phyloP scores from a whole-genome alignment of 2,113 vertebrate species.

The Mugil cephalus region DNA sequence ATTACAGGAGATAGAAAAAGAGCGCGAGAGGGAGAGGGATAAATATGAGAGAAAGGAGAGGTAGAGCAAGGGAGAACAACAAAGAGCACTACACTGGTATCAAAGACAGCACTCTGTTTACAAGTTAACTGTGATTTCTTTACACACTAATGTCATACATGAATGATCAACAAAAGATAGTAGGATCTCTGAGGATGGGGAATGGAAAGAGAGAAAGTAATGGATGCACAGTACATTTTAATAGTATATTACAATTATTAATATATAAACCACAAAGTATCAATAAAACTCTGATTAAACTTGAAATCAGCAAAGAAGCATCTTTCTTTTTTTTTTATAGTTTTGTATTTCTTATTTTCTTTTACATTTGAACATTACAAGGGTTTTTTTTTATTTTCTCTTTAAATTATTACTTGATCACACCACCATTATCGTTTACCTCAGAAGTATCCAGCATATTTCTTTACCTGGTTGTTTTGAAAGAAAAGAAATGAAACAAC shows the following conservation, averaged over 20 bases:
- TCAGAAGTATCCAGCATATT: slow-evolving; percentile 95
- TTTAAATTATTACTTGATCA: slow-evolving; percentile 89
- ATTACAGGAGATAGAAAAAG: slow-evolving; percentile 91
- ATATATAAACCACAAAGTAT: slow-evolving; percentile 88
- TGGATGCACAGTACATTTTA: slow-evolving; percentile 92
- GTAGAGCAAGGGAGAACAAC: slow-evolving; percentile 81
- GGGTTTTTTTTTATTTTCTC: slow-evolving; percentile 65
- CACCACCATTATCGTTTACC: slow-evolving; percentile 85
- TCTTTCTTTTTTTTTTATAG: slow-evolving; percentile 78
- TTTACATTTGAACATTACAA: slow-evolving; percentile 88
- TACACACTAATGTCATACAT: slow-evolving; percentile 94
- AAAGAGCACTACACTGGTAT: slow-evolving; percentile 91
- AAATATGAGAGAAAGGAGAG: slow-evolving; percentile 76
- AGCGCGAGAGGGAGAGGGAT: slow-evolving; percentile 80
- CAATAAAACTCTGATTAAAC: slow-evolving; percentile 89
- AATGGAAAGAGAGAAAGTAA: slow-evolving; percentile 88
- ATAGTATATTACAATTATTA: slow-evolving; percentile 84
- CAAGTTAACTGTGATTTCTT: slow-evolving; percentile 87
- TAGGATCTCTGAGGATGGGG: slow-evolving; percentile 86
- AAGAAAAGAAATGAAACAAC: slow-evolving; percentile 81
- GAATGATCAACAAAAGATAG: slow-evolving; percentile 89
- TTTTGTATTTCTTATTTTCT: slow-evolving; percentile 82
- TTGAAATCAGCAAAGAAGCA: slow-evolving; percentile 89
- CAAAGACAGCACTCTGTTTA: slow-evolving; percentile 95
- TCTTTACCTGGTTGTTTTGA: slow-evolving; percentile 91